phyloP scores from a whole-genome alignment of 2,888 invertebrate genomes.

The Salpingus planirostris region DNA sequence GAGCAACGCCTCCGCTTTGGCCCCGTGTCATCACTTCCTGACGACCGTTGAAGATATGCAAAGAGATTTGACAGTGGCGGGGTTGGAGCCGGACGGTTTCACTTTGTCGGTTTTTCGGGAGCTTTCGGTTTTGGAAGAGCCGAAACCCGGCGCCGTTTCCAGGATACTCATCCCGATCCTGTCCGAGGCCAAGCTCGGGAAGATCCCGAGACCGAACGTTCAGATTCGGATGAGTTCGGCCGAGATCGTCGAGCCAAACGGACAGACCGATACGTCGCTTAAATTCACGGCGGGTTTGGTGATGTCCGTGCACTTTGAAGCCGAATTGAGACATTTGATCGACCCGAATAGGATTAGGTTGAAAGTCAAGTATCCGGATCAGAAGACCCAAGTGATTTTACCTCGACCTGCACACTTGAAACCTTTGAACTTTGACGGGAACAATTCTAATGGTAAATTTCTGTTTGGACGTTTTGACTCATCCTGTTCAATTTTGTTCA shows the following conservation, averaged over 20 bases:
- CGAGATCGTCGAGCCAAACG: constrained; percentile 74
- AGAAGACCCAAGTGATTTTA: constrained; percentile 72
- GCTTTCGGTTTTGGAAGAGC: constrained; percentile 66
- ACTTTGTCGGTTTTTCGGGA: constrained; percentile 72
- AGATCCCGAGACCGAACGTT: constrained; percentile 57
- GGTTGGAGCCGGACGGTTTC: constrained; percentile 67
- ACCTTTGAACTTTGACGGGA: constrained; percentile 48
- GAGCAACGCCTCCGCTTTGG: constrained; percentile 64
- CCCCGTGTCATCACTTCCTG: constrained; percentile 65
- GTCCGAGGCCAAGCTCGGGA: constrained; percentile 55
- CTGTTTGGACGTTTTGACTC: background rate
- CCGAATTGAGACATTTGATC: constrained; percentile 72
- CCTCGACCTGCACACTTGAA: constrained; percentile 72
- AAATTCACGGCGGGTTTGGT: constrained; percentile 91
- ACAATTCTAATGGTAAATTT: background rate
- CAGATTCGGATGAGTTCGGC: constrained; percentile 74
- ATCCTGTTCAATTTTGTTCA: background rate
- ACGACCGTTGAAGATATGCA: constrained; percentile 51
- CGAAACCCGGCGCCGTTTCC: constrained; percentile 77
- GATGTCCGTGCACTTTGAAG: constrained; percentile 78
- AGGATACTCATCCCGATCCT: constrained; percentile 69
- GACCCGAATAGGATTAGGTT: constrained; percentile 67
- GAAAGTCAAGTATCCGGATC: constrained; percentile 87
- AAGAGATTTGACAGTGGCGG: constrained; percentile 41
- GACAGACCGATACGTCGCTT: constrained; percentile 68